These are phyloP conservation scores for Hydropsyche tenuis DNA, from an alignment of 1,140 invertebrate species.

Conservation along the genomic window DNA sequence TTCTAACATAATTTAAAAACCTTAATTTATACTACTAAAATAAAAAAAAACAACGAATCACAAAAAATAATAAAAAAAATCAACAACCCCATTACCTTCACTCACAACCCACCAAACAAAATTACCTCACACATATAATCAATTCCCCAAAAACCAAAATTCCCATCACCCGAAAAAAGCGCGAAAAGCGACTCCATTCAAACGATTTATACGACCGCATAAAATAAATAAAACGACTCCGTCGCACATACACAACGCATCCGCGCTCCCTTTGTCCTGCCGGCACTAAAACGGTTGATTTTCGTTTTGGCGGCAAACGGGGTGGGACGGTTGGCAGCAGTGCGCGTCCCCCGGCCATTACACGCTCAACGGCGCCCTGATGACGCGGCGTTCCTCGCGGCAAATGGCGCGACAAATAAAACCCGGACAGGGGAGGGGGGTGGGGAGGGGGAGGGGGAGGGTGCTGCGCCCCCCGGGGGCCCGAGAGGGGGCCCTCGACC, in stretches of 20 bases:
- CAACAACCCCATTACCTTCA: too few species aligned
- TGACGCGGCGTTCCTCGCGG: slow-evolving; percentile 45
- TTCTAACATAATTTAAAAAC: too few species aligned
- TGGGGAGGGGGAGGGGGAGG: not conserved
- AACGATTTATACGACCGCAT: slow-evolving; percentile 13
- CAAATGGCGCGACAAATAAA: slow-evolving; percentile 51
- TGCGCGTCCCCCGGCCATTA: slow-evolving; percentile 39
- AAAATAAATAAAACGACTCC: slow-evolving; percentile 19
- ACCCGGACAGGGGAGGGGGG: not conserved
- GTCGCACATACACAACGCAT: not conserved
- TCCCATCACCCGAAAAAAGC: too few species aligned
- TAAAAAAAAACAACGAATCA: too few species aligned
- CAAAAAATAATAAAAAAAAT: too few species aligned
- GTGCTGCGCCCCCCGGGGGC: not conserved
- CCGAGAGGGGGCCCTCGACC: not conserved
- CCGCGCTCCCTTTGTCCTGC: too few species aligned
- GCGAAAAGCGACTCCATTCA: too few species aligned
- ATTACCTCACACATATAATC: too few species aligned
- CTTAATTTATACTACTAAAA: too few species aligned
- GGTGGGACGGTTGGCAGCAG: not conserved
- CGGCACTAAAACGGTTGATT: slow-evolving; percentile 32
- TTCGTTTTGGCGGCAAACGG: slow-evolving; percentile 6
- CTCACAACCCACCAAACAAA: slow-evolving; percentile 2
- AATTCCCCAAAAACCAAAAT: too few species aligned
- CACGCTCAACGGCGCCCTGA: slow-evolving; percentile 46